Base-by-base conservation (phyloP, 2,797 vertebrate genomes). In the Microctenopoma lineatum region DNA sequence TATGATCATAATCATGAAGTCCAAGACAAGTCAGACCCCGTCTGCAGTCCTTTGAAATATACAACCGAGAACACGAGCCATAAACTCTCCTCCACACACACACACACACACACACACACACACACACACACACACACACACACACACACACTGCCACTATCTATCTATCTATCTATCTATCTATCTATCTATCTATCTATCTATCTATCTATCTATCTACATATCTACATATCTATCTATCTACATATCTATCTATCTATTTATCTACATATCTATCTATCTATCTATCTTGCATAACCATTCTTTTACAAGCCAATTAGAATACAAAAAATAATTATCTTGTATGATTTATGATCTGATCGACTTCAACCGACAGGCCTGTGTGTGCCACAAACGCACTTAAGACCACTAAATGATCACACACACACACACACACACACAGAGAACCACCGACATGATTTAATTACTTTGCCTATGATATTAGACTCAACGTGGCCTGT, bases 1-100 rank as follows among this genome's bases (percentile, higher is more conserved):
- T 79, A 84, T 61, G 71, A 65, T 66, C 55, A 67, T 55, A 69
- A 80, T 74, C 74, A 77, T 78, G 54, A 65, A 62, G 73, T 84
- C 77, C 61, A 61, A 50, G 52, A 57, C 45, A 72, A 57, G 29
- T 50, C 59, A 58, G 62, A 75, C 68, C 34, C 48, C 46, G 58
- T 65, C 64, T 75, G 71, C 63, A 56, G 69, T 2, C 39, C 38
- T 75, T 81, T 59, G 32, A 71, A 69, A 80, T 76, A 86, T 69
- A 85, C 74, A 53, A 66, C 69, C 61, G 14, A 58, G 48, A 87
- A 81, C 73, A 80, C 15, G 42, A 64, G 66, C 66, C 79, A 73
- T 84, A 84, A 73, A 82, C 52, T 39, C 13, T 34, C 39, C 21
- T 21, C 21, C 44, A 34, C 42, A 59, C 27, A 11, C 27, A 44